Evolutionary conservation across 2,888 invertebrate species (phyloP), one percentile per base, ranked within the genome.

Genomic region (Cephus spinipes): DNA sequence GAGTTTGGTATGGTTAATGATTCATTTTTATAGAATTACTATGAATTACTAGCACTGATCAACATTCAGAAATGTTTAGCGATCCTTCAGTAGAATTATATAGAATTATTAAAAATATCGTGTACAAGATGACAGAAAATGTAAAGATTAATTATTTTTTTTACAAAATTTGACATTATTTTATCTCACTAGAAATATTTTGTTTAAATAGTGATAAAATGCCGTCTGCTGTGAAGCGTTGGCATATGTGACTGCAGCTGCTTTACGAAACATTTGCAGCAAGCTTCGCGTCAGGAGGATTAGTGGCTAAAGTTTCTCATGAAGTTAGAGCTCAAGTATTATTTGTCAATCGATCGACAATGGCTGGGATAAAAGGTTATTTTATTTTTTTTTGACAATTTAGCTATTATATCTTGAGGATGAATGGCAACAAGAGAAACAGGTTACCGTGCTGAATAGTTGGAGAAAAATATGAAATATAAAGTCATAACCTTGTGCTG

Each of bases 351-450:
- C 82, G 81, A 84, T 85, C 83, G 82, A 80, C 84, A 80, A 91
- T 91, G 91, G 91, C 90, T 82, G 91, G 91, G 83, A 91, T 92
- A 82, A 91, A 91, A 91, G 91, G 91, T 91, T 88, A 87, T 84
- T 88, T 78, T 79, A 79, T 76, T 73, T 71, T 33, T 32, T 15
- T 9, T 71, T 1, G 9, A 31, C 12, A 32, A 32, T 55, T 55
- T 55, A 55, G 55, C 23, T 55, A 55, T 23, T 2, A 55, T 55
- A 9, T 6, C 55, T 55, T 55, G 6, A 9, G 23, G 55, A 23
- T 23, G 23, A 55, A 55, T 23, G 9, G 23, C 23, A 23, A 23
- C 55, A 77, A 73, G 40, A 68, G 68, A n/a, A 31, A n/a, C 73
- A 32, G 31, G 11, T 73, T 69, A n/a, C 35, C 15, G 32, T 33